Conservation (phyloP, 2,888 invertebrate species). For the Lacanobia oleracea region DNA sequence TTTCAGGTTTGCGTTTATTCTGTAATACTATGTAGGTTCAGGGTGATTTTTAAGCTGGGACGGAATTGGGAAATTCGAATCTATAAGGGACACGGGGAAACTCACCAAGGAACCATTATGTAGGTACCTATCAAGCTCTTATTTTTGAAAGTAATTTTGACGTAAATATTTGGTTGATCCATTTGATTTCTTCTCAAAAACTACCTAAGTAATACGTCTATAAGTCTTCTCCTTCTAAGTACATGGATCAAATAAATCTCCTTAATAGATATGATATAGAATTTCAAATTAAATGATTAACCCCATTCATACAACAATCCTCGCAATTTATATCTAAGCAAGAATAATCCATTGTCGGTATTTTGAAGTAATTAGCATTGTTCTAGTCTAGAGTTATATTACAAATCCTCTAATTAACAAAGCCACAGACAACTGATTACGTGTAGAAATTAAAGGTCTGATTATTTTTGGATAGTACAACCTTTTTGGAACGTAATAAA, state of each 20-base stretch:
- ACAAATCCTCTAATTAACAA: constrained; percentile 25
- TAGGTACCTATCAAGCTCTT: no score
- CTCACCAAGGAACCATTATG: no score
- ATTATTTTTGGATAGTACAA: constrained; percentile 3
- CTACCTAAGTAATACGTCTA: no score
- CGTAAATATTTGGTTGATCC: no score
- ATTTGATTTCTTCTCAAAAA: no score
- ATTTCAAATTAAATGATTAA: background rate
- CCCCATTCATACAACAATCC: background rate
- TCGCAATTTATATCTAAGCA: constrained; percentile 3
- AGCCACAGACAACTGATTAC: constrained; percentile 10
- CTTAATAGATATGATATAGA: background rate
- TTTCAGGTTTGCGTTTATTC: no score
- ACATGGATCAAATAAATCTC: background rate
- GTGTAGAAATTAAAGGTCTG: background rate
- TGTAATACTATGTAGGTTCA: no score
- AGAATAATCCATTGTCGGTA: constrained; percentile 4
- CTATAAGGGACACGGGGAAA: no score
- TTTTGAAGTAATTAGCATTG: constrained; percentile 16
- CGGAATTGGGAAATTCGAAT: no score
- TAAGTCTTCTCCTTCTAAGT: no score
- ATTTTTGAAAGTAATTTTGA: no score
- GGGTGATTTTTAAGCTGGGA: no score
- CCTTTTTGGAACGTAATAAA: background rate
- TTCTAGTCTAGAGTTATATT: background rate